Conservation (phyloP, 1,140 invertebrate genomes). For the Rhopalosiphum maidis region DNA sequence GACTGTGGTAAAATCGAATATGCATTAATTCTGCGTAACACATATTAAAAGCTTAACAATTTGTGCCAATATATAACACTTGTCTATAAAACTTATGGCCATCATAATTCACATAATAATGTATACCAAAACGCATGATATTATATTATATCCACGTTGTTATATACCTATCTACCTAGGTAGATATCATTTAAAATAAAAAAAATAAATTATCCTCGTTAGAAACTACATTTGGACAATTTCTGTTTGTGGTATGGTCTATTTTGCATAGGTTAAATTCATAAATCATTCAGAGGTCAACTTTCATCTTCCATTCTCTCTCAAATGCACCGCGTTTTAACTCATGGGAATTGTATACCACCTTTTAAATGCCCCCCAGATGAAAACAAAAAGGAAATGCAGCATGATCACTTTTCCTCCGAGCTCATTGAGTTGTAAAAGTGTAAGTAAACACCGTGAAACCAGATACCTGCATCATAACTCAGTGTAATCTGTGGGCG, state of each 20-base stretch:
- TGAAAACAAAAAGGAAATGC: conserved; percentile 18
- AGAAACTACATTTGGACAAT: neutral
- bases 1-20: neutral
- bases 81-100: neutral
- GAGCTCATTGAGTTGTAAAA: neutral
- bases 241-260: neutral
- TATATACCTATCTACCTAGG: neutral
- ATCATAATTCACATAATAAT: neutral
- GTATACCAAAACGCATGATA: neutral
- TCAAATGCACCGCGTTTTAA: neutral
- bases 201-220: neutral
- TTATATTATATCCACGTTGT: neutral
- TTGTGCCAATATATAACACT: neutral
- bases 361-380: conserved; percentile 14
- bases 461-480: neutral
- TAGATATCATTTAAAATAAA: neutral
- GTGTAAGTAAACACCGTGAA: neutral
- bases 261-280: neutral
- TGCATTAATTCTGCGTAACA: neutral
- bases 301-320: neutral
- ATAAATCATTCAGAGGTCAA: conserved; percentile 32
- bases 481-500: neutral
- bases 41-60: neutral
- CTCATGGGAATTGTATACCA: neutral
- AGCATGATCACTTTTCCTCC: neutral